Conservation (phyloP, 1,140 invertebrate species). For the Lethrus apterus region DNA sequence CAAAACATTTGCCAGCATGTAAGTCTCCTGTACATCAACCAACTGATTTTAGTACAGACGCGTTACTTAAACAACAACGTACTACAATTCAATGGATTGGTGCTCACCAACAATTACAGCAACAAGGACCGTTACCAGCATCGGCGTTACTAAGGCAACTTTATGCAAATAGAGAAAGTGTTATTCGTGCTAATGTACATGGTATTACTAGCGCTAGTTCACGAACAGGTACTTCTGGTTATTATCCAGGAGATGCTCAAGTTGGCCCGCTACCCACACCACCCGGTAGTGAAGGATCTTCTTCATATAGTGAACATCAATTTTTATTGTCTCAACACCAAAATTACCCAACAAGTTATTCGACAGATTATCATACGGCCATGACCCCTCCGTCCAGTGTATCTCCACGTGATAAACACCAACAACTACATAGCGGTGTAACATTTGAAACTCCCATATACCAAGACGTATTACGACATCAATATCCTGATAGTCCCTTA, state of each 20-base stretch:
- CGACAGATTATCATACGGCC: slow-evolving; percentile 77
- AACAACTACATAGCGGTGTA: slow-evolving; percentile 45
- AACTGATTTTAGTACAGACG: slow-evolving; percentile 81
- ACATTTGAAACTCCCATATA: slow-evolving; percentile 41
- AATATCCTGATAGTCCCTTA: slow-evolving; percentile 63
- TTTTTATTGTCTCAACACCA: slow-evolving; percentile 57
- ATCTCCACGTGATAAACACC: slow-evolving; percentile 82
- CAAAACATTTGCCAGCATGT: slow-evolving; percentile 79
- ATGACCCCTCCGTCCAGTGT: slow-evolving; percentile 94
- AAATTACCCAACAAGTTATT: slow-evolving; percentile 55
- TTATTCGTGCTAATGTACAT: slow-evolving; percentile 84
- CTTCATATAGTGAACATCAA: slow-evolving; percentile 60
- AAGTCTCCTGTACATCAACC: slow-evolving; percentile 56
- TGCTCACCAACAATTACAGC: slow-evolving; percentile 59
- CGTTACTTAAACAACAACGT: slow-evolving; percentile 71
- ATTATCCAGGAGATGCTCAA: slow-evolving; percentile 38
- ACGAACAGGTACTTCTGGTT: slow-evolving; percentile 39
- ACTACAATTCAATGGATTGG: slow-evolving; percentile 94
- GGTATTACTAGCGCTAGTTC: slow-evolving; percentile 52
- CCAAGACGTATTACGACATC: slow-evolving; percentile 53
- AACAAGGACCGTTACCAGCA: slow-evolving; percentile 55
- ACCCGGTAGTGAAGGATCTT: slow-evolving; percentile 73
- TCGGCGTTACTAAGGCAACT: slow-evolving; percentile 82
- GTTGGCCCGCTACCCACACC: slow-evolving; percentile 75
- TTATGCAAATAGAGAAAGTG: slow-evolving; percentile 89